Evolutionary conservation across 2,888 invertebrate genomes (phyloP).

Genomic region (Eupeodes latifasciatus): DNA sequence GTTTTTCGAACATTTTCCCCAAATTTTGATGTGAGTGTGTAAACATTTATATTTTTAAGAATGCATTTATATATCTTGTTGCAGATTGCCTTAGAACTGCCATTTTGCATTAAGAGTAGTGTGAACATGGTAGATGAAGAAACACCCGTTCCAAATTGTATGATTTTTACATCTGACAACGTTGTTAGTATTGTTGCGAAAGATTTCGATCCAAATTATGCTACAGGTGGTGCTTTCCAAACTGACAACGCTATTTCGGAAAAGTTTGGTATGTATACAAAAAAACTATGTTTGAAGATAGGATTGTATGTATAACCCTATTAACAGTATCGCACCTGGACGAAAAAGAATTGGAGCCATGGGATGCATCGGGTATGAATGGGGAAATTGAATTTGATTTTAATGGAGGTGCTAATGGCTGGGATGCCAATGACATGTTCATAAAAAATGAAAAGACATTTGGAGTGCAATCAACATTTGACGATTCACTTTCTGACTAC

Average conservation of each 20-base stretch:
- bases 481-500: slow-evolving; percentile 95
- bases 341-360: slow-evolving; percentile 93
- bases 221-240: slow-evolving; percentile 93
- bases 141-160: slow-evolving; percentile 81
- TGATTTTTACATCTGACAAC: slow-evolving; percentile 92
- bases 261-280: slow-evolving; percentile 87
- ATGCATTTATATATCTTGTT: slow-evolving; percentile 33
- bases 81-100: slow-evolving; percentile 92
- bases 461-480: slow-evolving; percentile 96
- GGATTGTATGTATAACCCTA: slow-evolving; percentile 4
- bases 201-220: slow-evolving; percentile 95
- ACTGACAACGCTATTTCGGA: slow-evolving; percentile 94
- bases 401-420: slow-evolving; percentile 94
- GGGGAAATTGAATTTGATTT: slow-evolving; percentile 88
- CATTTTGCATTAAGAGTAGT: slow-evolving; percentile 87
- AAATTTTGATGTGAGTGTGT: slow-evolving; percentile 90
- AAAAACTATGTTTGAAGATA: not conserved
- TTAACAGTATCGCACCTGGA: slow-evolving; percentile 81
- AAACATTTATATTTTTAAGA: not conserved
- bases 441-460: slow-evolving; percentile 95
- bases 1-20: slow-evolving; percentile 95
- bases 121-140: slow-evolving; percentile 81
- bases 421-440: slow-evolving; percentile 99
- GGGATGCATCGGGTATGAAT: slow-evolving; percentile 89
- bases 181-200: slow-evolving; percentile 92